Evolutionary conservation across 2,888 invertebrate species (phyloP).

Genomic region (Micoletzkya japonica): DNA sequence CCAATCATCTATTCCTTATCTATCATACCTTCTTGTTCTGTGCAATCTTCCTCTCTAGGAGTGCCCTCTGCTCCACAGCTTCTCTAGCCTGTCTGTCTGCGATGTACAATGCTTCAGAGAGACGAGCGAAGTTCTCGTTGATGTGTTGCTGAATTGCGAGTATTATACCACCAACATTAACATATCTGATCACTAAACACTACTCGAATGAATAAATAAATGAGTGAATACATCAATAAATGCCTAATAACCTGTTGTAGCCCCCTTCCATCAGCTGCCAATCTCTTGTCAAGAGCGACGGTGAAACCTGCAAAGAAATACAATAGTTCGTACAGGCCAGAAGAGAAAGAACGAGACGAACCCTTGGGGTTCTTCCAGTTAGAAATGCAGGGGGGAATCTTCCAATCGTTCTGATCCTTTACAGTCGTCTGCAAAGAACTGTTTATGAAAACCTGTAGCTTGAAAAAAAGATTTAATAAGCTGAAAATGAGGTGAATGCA

Average conservation of each 20-base stretch:
- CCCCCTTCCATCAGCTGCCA: constrained; percentile 96
- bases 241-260: constrained; percentile 77
- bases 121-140: constrained; percentile 97
- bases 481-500: neutral
- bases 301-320: constrained; percentile 77
- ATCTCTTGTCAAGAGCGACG: constrained; percentile 92
- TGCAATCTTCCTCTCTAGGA: constrained; percentile 78
- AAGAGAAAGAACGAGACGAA: constrained; percentile 19
- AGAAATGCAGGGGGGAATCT: constrained; percentile 95
- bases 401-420: constrained; percentile 99
- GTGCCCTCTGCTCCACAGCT: constrained; percentile 93
- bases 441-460: neutral
- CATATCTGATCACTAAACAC: no score
- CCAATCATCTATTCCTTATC: constrained; percentile 63
- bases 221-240: no score
- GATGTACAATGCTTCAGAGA: constrained; percentile 95
- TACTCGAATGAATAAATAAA: no score
- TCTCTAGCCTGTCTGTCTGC: constrained; percentile 90
- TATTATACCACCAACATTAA: no score
- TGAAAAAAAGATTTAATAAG: constrained; percentile 11
- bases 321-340: neutral
- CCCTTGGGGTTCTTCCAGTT: constrained; percentile 99
- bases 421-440: constrained; percentile 75
- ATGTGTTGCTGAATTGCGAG: constrained; percentile 79
- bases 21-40: constrained; percentile 81